phyloP scores from a whole-genome alignment of 2,113 vertebrate species.

The Morphnarchus princeps region DNA sequence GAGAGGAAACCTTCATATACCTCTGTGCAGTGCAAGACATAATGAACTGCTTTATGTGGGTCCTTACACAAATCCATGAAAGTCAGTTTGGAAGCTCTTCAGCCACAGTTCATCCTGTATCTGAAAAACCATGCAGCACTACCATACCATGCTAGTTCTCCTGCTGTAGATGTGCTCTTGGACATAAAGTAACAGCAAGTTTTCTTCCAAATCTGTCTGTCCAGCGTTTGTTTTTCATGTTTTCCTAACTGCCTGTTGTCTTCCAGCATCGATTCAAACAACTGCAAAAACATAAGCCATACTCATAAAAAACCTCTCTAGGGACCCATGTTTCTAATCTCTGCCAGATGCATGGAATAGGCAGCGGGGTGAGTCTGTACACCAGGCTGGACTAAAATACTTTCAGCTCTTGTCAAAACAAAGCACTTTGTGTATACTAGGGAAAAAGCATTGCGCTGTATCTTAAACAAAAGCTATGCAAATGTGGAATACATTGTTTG shows the following conservation, averaged over 20 bases:
- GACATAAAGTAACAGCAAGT: not conserved
- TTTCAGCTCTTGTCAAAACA: not conserved
- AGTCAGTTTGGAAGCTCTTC: not conserved
- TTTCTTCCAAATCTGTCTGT: not conserved
- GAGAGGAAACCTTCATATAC: not conserved
- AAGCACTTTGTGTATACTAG: not conserved
- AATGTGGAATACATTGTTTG: not conserved
- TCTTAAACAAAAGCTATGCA: not conserved
- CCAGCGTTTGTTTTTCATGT: not conserved
- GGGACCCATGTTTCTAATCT: not conserved
- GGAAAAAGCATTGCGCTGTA: not conserved
- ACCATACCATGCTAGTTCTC: not conserved
- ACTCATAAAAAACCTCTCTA: not conserved
- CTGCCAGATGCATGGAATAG: not conserved
- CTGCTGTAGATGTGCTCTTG: not conserved
- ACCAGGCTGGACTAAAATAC: not conserved
- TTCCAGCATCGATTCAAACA: not conserved
- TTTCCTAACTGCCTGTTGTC: not conserved
- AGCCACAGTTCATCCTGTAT: not conserved
- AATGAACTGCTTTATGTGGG: not conserved
- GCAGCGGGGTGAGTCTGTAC: not conserved
- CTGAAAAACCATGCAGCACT: not conserved
- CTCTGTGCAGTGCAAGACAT: not conserved
- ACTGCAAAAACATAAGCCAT: not conserved
- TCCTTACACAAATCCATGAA: not conserved